phyloP scores from a whole-genome alignment of 1,140 invertebrate species.

The Ridgeia piscesae region DNA sequence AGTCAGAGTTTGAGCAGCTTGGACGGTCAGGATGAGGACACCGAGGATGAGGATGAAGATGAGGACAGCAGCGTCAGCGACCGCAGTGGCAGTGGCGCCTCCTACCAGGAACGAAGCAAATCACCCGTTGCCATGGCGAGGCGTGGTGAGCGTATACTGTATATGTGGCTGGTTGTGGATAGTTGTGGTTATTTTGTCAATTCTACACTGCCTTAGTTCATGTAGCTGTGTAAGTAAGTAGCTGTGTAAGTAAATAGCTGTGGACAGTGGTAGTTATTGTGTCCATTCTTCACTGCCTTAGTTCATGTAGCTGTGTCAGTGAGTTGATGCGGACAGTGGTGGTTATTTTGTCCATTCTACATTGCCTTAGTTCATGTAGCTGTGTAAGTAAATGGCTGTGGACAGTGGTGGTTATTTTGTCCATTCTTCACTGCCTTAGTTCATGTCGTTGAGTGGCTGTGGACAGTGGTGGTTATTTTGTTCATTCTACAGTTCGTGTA shows the following conservation, averaged over 20 bases:
- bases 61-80: background rate
- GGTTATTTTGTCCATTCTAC: background rate
- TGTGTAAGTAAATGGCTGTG: background rate
- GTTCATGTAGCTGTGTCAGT: background rate
- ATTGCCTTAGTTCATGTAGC: background rate
- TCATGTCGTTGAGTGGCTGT: too few relatives aligned
- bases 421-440: too few relatives aligned
- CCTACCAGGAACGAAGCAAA: background rate
- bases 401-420: background rate
- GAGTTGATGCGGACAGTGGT: too few relatives aligned
- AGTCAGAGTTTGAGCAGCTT: conserved; percentile 22
- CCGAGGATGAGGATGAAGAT: conserved; percentile 11
- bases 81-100: background rate
- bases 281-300: background rate
- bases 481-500: too few relatives aligned
- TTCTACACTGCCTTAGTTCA: background rate
- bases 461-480: too few relatives aligned
- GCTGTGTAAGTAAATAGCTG: too few relatives aligned
- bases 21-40: conserved; percentile 5
- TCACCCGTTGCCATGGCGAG: background rate
- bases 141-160: background rate
- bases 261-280: background rate
- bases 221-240: background rate
- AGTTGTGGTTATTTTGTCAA: background rate
- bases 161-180: background rate